These are phyloP conservation scores for Manis javanica DNA, from an alignment of 2,797 vertebrate genomes.

Conservation along the genomic window DNA sequence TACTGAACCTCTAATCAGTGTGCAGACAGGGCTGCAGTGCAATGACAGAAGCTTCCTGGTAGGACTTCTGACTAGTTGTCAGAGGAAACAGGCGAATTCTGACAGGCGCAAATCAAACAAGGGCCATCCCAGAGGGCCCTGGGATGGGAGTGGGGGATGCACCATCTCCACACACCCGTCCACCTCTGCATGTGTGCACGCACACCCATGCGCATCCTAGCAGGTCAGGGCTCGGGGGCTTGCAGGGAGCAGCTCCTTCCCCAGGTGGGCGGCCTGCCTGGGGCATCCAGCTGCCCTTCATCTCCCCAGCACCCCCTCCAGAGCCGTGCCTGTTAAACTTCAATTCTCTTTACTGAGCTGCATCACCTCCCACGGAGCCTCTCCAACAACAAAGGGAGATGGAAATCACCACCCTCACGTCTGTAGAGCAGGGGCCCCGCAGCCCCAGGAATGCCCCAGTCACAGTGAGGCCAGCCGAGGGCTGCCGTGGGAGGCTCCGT, in stretches of 20 bases:
- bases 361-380: neutral
- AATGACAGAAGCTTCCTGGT: neutral
- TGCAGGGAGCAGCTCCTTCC: neutral
- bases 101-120: neutral
- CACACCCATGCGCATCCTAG: neutral
- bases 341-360: neutral
- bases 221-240: neutral
- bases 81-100: neutral
- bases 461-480: neutral
- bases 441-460: neutral
- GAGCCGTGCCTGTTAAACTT: neutral
- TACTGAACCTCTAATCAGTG: rapidly evolving
- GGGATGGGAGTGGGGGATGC: neutral
- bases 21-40: neutral
- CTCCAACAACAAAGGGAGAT: conserved; percentile 26
- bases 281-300: too few species aligned
- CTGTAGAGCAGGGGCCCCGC: neutral
- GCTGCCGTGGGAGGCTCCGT: too few species aligned
- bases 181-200: neutral
- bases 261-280: neutral
- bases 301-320: neutral
- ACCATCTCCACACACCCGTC: neutral
- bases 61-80: neutral
- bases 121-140: neutral
- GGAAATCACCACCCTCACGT: neutral